phyloP scores from a whole-genome alignment of 2,113 vertebrate species.

The Nanorana parkeri region DNA sequence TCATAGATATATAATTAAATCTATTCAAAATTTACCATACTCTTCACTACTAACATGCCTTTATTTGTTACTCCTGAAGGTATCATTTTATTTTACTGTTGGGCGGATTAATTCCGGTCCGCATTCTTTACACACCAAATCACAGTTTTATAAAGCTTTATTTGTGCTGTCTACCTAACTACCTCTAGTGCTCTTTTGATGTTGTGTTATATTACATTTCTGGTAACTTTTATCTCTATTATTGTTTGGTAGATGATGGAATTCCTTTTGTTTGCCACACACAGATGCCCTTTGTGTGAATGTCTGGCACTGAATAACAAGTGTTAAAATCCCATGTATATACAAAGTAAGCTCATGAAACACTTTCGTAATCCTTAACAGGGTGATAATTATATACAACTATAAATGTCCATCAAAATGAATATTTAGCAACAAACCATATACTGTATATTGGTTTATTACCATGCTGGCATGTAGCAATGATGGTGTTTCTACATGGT shows the following conservation, averaged over 20 bases:
- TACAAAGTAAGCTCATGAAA: constrained; percentile 13
- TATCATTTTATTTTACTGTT: neutral
- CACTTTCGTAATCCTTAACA: neutral
- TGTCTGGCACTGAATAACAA: constrained; percentile 9
- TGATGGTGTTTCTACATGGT: neutral
- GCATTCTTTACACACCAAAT: constrained; percentile 16
- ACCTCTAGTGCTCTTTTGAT: constrained; percentile 29
- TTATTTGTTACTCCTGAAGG: neutral
- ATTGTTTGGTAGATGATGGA: constrained; percentile 36
- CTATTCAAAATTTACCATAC: too few species aligned
- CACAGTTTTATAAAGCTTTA: constrained; percentile 27
- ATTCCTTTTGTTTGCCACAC: constrained; percentile 28
- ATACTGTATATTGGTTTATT: neutral
- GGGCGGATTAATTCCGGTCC: neutral
- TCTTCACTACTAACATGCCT: neutral
- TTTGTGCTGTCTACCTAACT: constrained; percentile 1
- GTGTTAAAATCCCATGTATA: constrained; percentile 7
- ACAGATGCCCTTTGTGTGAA: constrained; percentile 35
- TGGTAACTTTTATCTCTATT: constrained; percentile 17
- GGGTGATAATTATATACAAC: constrained; percentile 16
- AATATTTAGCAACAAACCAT: neutral
- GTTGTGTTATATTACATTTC: constrained; percentile 39
- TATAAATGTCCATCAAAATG: neutral
- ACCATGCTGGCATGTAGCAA: neutral
- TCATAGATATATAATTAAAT: too few species aligned